Percentiles rank a stretch among this genome's conserved stretches.
Evolutionary conservation across 2,797 vertebrate genomes (phyloP).

Genomic region (Syndactyla subalaris): DNA sequence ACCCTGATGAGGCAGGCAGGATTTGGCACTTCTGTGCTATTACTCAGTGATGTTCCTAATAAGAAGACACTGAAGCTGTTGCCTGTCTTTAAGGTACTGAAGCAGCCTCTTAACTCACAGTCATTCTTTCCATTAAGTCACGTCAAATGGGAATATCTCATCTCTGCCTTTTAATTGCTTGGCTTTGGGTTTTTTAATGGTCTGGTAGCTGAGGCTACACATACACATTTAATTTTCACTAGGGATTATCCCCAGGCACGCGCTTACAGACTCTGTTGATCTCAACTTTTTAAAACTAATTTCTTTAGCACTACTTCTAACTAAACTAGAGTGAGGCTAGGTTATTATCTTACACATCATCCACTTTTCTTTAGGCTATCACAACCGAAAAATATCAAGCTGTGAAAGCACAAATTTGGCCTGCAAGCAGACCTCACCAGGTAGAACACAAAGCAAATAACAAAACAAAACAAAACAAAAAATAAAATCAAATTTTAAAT

Average conservation of each 20-base stretch:
- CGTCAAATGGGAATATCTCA: background rate
- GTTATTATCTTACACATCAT: background rate
- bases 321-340: background rate
- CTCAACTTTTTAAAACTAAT: background rate
- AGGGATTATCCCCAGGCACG: background rate
- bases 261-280: background rate
- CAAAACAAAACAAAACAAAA: background rate
- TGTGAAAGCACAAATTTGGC: background rate
- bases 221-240: background rate
- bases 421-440: background rate
- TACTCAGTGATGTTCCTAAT: background rate
- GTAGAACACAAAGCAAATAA: background rate
- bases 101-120: background rate
- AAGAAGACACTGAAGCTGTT: background rate
- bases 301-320: background rate
- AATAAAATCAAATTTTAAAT: background rate
- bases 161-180: conserved; percentile 14
- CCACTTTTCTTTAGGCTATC: background rate
- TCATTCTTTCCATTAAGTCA: background rate
- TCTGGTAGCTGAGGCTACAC: background rate
- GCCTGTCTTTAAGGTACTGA: background rate
- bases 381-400: background rate
- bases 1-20: background rate
- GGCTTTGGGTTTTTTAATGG: background rate
- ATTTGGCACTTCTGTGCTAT: background rate